These are phyloP conservation scores for Thunnus albacares DNA, from an alignment of 2,797 vertebrate species.

Conservation along the genomic window DNA sequence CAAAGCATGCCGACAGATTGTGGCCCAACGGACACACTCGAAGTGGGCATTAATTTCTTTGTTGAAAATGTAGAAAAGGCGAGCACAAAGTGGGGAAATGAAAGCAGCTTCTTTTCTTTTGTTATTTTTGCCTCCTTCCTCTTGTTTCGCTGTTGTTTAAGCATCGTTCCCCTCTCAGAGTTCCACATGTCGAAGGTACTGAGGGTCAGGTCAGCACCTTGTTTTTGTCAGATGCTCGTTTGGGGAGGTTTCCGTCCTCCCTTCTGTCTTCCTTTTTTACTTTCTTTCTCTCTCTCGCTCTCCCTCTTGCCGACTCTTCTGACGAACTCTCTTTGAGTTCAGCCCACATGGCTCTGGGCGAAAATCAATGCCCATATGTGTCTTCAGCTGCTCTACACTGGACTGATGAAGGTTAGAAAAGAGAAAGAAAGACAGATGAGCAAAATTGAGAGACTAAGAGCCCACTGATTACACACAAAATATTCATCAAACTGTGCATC, in stretches of 20 bases:
- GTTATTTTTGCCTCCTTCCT: slow-evolving; percentile 65
- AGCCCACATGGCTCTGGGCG: slow-evolving; percentile 84
- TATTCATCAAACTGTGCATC: slow-evolving; percentile 77
- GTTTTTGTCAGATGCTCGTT: slow-evolving; percentile 75
- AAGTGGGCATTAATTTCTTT: slow-evolving; percentile 84
- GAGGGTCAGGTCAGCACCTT: slow-evolving; percentile 75
- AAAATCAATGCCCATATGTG: slow-evolving; percentile 89
- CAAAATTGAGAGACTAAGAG: slow-evolving; percentile 60
- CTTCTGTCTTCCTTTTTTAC: slow-evolving; percentile 65
- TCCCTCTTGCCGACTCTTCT: slow-evolving; percentile 73
- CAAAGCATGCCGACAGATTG: slow-evolving; percentile 82
- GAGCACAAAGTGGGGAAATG: slow-evolving; percentile 68
- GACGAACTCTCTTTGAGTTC: slow-evolving; percentile 84
- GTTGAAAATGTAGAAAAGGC: slow-evolving; percentile 78
- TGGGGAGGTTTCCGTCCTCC: slow-evolving; percentile 74
- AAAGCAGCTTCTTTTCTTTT: slow-evolving; percentile 65
- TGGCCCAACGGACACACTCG: slow-evolving; percentile 82
- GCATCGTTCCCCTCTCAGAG: slow-evolving; percentile 51
- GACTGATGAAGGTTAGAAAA: slow-evolving; percentile 81
- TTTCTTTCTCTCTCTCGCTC: slow-evolving; percentile 46
- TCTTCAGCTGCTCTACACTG: slow-evolving; percentile 85
- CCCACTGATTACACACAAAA: slow-evolving; percentile 74
- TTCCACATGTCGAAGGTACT: slow-evolving; percentile 70
- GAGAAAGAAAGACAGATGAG: slow-evolving; percentile 66
- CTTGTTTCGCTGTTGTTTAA: slow-evolving; percentile 62